Base-by-base conservation (phyloP, 2,888 invertebrate genomes). In the Melipona bicolor region DNA sequence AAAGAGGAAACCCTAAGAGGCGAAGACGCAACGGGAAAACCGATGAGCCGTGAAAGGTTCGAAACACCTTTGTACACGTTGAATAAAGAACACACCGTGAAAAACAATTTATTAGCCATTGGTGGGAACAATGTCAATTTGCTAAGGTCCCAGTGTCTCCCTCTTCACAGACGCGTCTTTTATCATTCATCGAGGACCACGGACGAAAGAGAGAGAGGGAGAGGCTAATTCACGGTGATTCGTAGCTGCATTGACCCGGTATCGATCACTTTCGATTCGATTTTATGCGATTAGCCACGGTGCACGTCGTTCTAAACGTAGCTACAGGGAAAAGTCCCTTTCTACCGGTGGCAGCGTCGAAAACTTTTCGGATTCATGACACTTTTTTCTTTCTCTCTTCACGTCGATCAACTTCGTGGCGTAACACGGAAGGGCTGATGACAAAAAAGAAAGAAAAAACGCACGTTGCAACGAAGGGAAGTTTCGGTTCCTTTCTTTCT, bases 191-290 rank as follows among this genome's bases (percentile, higher is more conserved):
- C 61, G 78, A 67, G 76, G 71, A 64, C 59, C 73, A 32, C 36
- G 70, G 17, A 72, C 71, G 67, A 65, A 77, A 75, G 72, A 62
- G 32, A 62, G 32, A 50, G 74, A 77, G 69, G 59, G 77, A 76
- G 76, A 82, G 75, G 81, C 75, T 84, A 88, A 87, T 89, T 80
- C 88, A 89, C 77, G 87, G 83, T 88, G 79, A 87, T 90, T 87
- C 83, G 70, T 69, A 86, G 72, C 83, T 73, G 74, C 71, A 84
- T 83, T 83, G 85, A 65, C 72, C 83, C 79, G 54, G 87, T 91
- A 92, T 92, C 92, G 92, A 92, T 91, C 91, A 91, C 87, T 86
- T 90, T 91, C 89, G 84, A 89, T 90, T 89, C 91, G 88, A 92
- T 92, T 92, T 92, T 87, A 88, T 84, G 86, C 91, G 88, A 92